Evolutionary conservation across 23 tunicate genomes (phyloP).

Genomic region (Diplosoma virens): DNA sequence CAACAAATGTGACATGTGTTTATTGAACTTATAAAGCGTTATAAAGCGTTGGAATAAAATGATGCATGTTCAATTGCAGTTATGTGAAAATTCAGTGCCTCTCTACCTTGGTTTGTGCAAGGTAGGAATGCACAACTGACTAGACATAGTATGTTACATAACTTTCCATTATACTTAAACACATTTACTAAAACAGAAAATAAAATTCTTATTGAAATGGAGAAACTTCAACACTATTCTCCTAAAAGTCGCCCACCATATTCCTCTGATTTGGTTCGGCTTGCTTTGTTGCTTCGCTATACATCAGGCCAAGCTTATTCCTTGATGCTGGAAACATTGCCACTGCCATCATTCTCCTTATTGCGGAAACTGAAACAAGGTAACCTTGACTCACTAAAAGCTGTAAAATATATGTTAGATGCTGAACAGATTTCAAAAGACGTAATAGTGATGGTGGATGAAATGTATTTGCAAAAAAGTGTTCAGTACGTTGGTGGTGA

Average conservation of each 20-base stretch:
- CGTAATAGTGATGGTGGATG: conserved; percentile 21
- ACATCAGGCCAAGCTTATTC: conserved; percentile 22
- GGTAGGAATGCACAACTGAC: conserved; percentile 29
- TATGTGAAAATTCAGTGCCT: not conserved
- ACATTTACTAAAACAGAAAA: not conserved
- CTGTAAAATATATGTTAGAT: conserved; percentile 1
- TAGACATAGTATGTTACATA: not conserved
- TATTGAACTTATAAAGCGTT: no score
- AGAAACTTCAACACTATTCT: no score
- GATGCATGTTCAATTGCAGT: conserved; percentile 7
- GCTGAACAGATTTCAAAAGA: not conserved
- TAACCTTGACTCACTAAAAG: conserved; percentile 20
- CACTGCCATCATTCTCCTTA: conserved; percentile 22
- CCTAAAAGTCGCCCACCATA: conserved; percentile 26
- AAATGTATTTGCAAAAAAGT: conserved; percentile 22
- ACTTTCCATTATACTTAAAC: conserved; percentile 8
- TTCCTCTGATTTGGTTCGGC: conserved; percentile 8
- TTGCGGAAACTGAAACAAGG: conserved; percentile 6
- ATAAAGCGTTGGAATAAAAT: no score
- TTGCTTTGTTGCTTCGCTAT: conserved; percentile 20
- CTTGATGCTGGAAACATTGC: conserved; percentile 7
- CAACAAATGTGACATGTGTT: no score
- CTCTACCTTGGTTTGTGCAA: conserved; percentile 5
- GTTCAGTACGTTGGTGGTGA: conserved; percentile 1
- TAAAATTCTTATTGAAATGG: not conserved